Conservation (phyloP, 2,888 invertebrate genomes). For the Xylota sylvarum region DNA sequence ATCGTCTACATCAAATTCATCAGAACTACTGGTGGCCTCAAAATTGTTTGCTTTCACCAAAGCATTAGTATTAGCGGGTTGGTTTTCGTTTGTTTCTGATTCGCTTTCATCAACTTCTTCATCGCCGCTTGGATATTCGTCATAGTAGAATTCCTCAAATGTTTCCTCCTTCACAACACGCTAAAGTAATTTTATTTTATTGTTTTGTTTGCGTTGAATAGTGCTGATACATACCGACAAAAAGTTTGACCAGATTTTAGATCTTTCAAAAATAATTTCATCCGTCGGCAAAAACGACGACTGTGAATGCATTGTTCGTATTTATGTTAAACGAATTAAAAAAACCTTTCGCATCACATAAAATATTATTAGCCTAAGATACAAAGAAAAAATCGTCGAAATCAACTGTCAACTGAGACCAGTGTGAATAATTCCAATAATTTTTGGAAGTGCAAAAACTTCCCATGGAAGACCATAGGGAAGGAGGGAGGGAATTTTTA, state of each 20-base stretch:
- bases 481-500: too few species aligned
- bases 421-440: not conserved
- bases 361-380: not conserved
- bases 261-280: constrained; percentile 79
- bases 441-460: not conserved
- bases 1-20: constrained; percentile 73
- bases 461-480: too few species aligned
- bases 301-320: not conserved
- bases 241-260: constrained; percentile 80
- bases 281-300: constrained; percentile 28
- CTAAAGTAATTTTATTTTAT: constrained; percentile 56
- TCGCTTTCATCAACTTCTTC: constrained; percentile 36
- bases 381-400: not conserved
- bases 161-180: constrained; percentile 12
- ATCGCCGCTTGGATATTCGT: constrained; percentile 42
- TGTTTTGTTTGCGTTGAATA: not conserved
- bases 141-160: constrained; percentile 46
- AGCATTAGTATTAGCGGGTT: constrained; percentile 28
- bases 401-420: not conserved
- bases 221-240: constrained; percentile 78
- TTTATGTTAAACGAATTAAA: not conserved
- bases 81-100: not conserved
- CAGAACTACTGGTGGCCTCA: constrained; percentile 35
- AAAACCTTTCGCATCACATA: not conserved
- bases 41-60: constrained; percentile 36